Percentiles rank a stretch among this genome's conserved stretches.
Conservation (phyloP, 2,113 vertebrate species). For the Hucho hucho region DNA sequence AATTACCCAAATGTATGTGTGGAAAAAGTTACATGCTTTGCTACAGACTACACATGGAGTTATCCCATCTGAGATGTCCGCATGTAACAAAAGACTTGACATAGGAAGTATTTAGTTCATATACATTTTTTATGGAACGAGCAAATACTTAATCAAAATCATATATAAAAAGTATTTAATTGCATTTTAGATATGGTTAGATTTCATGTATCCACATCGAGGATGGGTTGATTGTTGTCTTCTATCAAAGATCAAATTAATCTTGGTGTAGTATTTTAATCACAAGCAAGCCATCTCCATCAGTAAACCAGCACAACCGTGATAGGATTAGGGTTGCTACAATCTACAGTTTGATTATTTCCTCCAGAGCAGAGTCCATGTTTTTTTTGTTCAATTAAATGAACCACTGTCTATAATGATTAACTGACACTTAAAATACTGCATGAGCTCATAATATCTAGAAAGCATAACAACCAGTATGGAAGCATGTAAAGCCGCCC, state of each 20-base stretch:
- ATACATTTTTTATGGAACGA: not conserved
- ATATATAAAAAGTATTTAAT: conserved; percentile 7
- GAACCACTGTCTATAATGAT: conserved; percentile 28
- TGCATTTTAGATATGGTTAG: conserved; percentile 1
- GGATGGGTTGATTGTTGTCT: not conserved
- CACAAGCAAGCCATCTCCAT: not conserved
- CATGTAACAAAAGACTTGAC: not conserved
- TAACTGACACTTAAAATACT: conserved; percentile 1
- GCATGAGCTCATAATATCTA: not conserved
- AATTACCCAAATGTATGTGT: not conserved
- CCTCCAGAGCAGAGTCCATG: not conserved
- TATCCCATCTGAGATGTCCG: not conserved
- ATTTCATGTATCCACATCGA: not conserved
- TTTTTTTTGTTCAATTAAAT: conserved; percentile 21
- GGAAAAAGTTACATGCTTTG: not conserved
- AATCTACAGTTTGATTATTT: conserved; percentile 12
- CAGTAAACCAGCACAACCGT: not conserved
- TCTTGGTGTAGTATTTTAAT: conserved; percentile 7
- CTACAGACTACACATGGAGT: not conserved
- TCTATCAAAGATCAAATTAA: conserved; percentile 15
- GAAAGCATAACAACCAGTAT: not conserved
- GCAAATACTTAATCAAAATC: conserved; percentile 15
- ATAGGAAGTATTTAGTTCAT: not conserved
- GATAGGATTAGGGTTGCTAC: not conserved
- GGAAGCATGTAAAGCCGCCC: not conserved